Percentiles rank a stretch among this genome's conserved stretches.
phyloP scores from a whole-genome alignment of 2,797 vertebrate species.

The Onychomys arenicola region DNA sequence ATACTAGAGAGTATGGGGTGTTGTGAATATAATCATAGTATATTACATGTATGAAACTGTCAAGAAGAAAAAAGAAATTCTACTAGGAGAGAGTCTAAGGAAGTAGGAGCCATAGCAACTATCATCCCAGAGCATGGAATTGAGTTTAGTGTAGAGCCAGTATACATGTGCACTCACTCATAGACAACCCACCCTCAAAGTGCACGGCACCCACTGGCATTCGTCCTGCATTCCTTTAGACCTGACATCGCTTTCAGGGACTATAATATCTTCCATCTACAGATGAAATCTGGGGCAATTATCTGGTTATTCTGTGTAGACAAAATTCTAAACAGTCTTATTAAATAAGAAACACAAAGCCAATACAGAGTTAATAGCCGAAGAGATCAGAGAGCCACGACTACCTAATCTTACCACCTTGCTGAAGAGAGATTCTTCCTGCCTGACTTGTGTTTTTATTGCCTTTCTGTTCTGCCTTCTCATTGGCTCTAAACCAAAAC shows the following conservation, averaged over 20 bases:
- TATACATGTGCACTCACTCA: background rate
- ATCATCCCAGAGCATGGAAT: background rate
- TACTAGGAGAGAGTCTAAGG: background rate
- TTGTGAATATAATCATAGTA: no score
- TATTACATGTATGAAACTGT: no score
- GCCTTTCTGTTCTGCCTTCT: no score
- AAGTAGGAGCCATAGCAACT: background rate
- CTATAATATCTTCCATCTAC: background rate
- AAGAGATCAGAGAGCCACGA: no score
- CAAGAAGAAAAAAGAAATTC: background rate
- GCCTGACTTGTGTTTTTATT: no score
- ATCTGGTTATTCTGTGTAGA: background rate
- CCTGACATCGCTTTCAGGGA: background rate
- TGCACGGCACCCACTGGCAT: background rate
- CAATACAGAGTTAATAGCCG: no score
- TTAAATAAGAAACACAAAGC: no score
- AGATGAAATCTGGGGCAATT: constrained; percentile 6
- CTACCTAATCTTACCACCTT: no score
- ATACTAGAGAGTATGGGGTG: no score
- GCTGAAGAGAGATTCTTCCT: no score
- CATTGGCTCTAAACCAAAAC: no score
- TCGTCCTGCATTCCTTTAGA: background rate
- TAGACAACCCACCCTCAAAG: background rate
- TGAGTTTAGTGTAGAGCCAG: background rate
- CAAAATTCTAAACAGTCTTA: no score